phyloP scores from a whole-genome alignment of 2,113 vertebrate genomes.

The Engraulis encrasicolus region DNA sequence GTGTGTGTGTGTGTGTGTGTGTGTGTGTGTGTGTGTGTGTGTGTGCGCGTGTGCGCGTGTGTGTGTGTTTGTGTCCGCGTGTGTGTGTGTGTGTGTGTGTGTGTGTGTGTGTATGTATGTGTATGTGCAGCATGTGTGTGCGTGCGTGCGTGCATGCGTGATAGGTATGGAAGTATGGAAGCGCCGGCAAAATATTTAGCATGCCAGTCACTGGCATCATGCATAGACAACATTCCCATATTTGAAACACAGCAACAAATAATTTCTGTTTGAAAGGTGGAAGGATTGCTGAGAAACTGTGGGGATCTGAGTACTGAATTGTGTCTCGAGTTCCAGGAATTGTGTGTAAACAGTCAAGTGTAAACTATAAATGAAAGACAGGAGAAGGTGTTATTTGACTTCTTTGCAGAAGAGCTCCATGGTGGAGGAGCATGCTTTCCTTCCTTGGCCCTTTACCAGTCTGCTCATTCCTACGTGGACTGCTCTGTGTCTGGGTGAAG shows the following conservation, averaged over 20 bases:
- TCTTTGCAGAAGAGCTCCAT: background rate
- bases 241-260: background rate
- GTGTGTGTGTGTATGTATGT: background rate
- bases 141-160: background rate
- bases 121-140: background rate
- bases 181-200: background rate
- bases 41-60: background rate
- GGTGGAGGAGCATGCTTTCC: background rate
- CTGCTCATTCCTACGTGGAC: background rate
- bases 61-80: background rate
- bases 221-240: background rate
- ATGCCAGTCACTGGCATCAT: background rate
- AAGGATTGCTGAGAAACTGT: too few relatives aligned
- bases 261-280: background rate
- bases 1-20: background rate
- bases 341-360: too few relatives aligned
- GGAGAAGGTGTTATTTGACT: background rate
- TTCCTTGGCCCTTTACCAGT: background rate
- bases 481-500: background rate
- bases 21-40: background rate
- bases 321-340: too few relatives aligned
- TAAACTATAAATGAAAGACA: background rate
- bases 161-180: too few relatives aligned
- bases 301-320: too few relatives aligned
- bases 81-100: background rate